A percentile compares a stretch with the other conserved stretches of the same genome.
Evolutionary conservation across 2,113 vertebrate genomes (phyloP).

Genomic region (Mola mola): DNA sequence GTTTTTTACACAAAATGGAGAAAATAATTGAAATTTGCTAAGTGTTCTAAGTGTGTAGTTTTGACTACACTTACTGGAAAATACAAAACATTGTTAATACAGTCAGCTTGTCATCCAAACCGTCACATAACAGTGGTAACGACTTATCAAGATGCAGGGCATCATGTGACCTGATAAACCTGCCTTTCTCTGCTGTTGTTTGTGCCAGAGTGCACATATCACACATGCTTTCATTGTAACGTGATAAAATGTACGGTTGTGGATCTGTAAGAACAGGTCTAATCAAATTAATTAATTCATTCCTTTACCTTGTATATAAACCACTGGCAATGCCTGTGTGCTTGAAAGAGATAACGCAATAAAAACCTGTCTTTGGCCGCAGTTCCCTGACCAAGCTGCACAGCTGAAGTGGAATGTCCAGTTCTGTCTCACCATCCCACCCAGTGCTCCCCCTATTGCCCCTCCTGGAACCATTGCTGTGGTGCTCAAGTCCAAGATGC

Average conservation of each 20-base stretch:
- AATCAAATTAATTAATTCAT: no score
- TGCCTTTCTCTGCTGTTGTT: background rate
- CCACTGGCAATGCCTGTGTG: no score
- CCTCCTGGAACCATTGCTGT: slow-evolving; percentile 98
- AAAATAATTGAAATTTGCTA: background rate
- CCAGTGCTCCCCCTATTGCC: slow-evolving; percentile 96
- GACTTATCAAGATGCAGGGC: background rate
- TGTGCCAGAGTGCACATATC: background rate
- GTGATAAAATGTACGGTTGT: no score
- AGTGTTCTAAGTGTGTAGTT: background rate
- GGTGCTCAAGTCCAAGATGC: slow-evolving; percentile 99
- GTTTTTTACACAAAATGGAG: background rate
- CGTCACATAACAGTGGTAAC: no score
- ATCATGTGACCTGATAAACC: background rate
- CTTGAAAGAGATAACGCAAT: background rate
- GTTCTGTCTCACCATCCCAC: slow-evolving; percentile 98
- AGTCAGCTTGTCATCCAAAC: no score
- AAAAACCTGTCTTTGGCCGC: slow-evolving; percentile 11
- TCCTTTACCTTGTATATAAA: no score
- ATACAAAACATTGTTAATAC: no score
- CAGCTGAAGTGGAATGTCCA: slow-evolving; percentile 99
- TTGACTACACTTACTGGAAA: no score
- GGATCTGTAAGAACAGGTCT: no score
- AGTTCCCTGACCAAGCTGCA: slow-evolving; percentile 97
- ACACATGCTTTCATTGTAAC: no score